Conservation (phyloP, 2,113 vertebrate species). For the Pontoporia blainvillei region DNA sequence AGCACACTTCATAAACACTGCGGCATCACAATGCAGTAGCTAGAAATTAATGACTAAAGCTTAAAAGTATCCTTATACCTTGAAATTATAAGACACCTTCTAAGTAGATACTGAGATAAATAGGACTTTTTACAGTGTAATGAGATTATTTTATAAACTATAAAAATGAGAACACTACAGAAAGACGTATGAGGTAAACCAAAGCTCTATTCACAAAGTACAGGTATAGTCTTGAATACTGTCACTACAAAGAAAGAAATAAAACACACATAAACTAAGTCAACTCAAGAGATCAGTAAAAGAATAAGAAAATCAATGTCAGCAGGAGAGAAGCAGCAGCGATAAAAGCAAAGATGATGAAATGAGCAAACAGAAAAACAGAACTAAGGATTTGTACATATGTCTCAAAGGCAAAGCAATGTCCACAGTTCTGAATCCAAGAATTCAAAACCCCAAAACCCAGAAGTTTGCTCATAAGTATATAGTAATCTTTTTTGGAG, state of each 20-base stretch:
- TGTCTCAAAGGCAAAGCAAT: not conserved
- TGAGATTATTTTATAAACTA: constrained; percentile 55
- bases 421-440: not conserved
- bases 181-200: constrained; percentile 26
- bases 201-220: constrained; percentile 21
- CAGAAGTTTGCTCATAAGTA: not conserved
- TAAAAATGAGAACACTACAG: constrained; percentile 30
- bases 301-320: not conserved
- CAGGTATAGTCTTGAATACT: not conserved
- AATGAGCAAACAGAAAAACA: not conserved
- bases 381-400: not conserved
- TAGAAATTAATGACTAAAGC: constrained; percentile 36
- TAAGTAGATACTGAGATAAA: constrained; percentile 30
- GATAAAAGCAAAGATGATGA: not conserved
- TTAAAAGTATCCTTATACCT: not conserved
- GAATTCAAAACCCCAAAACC: not conserved
- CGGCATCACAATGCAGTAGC: not conserved
- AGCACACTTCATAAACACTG: not conserved
- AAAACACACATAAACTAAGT: not conserved
- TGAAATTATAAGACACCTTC: constrained; percentile 29
- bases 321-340: not conserved
- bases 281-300: not conserved
- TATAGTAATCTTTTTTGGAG: not conserved
- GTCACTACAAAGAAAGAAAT: not conserved
- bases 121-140: constrained; percentile 28